phyloP scores from a whole-genome alignment of 2,797 vertebrate genomes.

The Diglossa cyanea region DNA sequence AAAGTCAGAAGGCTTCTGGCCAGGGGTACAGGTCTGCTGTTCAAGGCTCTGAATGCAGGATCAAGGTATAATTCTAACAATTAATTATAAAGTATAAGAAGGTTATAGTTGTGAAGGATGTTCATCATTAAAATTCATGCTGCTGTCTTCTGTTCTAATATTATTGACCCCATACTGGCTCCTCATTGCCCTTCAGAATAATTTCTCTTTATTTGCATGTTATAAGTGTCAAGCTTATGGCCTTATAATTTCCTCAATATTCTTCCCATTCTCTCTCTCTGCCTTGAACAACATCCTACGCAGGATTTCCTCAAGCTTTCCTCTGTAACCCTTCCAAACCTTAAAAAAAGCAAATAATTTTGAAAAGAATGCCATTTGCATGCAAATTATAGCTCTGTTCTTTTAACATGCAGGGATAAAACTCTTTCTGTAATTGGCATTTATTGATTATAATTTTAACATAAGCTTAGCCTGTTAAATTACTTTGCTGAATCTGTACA shows the following conservation, averaged over 20 bases:
- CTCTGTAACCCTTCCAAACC: neutral
- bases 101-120: conserved; percentile 10
- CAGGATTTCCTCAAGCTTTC: neutral
- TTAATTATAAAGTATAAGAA: conserved; percentile 61
- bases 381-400: conserved; percentile 31
- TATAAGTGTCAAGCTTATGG: conserved; percentile 49
- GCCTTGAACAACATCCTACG: conserved; percentile 6
- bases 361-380: neutral
- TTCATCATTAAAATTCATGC: conserved; percentile 53
- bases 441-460: conserved; percentile 68
- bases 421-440: conserved; percentile 19
- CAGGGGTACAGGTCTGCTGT: neutral
- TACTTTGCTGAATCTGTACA: conserved; percentile 36
- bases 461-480: conserved; percentile 59
- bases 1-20: neutral
- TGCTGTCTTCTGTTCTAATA: conserved; percentile 37
- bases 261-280: neutral
- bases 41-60: neutral
- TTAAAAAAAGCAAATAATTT: conserved; percentile 5
- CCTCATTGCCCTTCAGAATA: conserved; percentile 54
- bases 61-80: conserved; percentile 28
- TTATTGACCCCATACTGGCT: conserved; percentile 3
- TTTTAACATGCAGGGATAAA: conserved; percentile 20
- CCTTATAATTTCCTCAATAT: conserved; percentile 34
- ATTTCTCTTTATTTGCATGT: conserved; percentile 56